Evolutionary conservation across 2,888 invertebrate genomes (phyloP).

Genomic region (Exocentrus adspersus): DNA sequence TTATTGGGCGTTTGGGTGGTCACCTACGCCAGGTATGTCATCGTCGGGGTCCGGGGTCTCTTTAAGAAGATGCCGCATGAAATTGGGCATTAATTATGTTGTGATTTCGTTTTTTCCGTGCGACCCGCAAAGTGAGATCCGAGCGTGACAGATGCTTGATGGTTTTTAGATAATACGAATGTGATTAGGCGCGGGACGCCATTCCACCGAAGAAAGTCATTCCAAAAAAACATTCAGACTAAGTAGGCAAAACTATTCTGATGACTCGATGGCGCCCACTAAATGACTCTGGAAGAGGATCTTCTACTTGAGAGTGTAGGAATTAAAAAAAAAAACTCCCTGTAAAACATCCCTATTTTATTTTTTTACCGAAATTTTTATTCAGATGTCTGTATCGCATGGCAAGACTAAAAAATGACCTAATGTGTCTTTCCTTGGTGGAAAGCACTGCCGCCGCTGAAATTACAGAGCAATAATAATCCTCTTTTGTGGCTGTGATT

Average conservation of each 20-base stretch:
- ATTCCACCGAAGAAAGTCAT: slow-evolving; percentile 7
- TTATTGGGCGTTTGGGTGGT: slow-evolving; percentile 48
- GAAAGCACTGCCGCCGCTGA: background rate
- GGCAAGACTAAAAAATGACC: too few species aligned
- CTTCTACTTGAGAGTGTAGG: too few species aligned
- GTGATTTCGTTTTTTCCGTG: slow-evolving; percentile 40
- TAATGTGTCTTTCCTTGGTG: slow-evolving; percentile 4
- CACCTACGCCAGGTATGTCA: slow-evolving; percentile 41
- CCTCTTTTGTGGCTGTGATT: slow-evolving; percentile 6
- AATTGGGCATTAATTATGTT: slow-evolving; percentile 51
- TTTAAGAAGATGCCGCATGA: slow-evolving; percentile 46
- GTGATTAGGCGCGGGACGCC: slow-evolving; percentile 7
- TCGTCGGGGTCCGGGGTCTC: slow-evolving; percentile 24
- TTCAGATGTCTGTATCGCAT: too few species aligned
- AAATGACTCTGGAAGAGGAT: too few species aligned
- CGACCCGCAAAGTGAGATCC: slow-evolving; percentile 26
- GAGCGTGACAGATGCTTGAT: slow-evolving; percentile 32
- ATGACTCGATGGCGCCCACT: too few species aligned
- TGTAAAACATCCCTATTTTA: too few species aligned
- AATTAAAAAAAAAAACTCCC: too few species aligned
- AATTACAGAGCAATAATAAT: slow-evolving; percentile 12
- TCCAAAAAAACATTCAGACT: too few species aligned
- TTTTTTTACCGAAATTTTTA: too few species aligned
- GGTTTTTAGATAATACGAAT: slow-evolving; percentile 25
- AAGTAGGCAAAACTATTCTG: too few species aligned